Base-by-base conservation (phyloP, 2,888 invertebrate species). In the Anticlea derivata region DNA sequence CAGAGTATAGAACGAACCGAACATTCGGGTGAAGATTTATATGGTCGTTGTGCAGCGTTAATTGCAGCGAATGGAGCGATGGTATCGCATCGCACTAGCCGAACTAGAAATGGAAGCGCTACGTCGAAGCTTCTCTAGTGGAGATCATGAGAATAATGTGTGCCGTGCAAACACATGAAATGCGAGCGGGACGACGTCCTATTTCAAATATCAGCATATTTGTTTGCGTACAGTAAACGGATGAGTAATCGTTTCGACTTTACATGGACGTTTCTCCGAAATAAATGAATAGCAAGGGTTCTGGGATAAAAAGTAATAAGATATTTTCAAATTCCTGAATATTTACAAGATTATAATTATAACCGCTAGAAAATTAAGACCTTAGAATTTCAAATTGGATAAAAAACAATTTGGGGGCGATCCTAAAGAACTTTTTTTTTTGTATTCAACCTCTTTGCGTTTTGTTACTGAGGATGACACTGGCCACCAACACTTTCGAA, bases 11-110 rank as follows among this genome's bases (percentile, higher is more conserved):
- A 81, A 80, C 73, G 75, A 81, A 74, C 78, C 68, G 73, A 78
- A 76, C 75, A 80, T 83, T 85, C 80, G 75, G 75, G 74, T 64
- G 72, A 76, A 86, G 86, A 89, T 90, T 87, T 88, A 89, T 88
- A 78, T 81, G 86, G 81, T 81, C 84, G 86, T 86, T 87, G 84
- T 84, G 80, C 78, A 80, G 78, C 82, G 85, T 86, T 89, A 88
- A 89, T 88, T 90, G 85, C 85, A 83, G 76, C 75, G 83, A 85
- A 83, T 81, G 73, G 75, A 80, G 83, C 83, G 81, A 78, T 78
- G 80, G 81, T 83, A 83, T 86, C 77, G 75, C 84, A 87, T 86
- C 83, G 77, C 70, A 72, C 76, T 68, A 78, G 74, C 77, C 72
- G 75, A 80, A 80, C 78, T 80, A 80, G 81, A 81, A 83, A 75